Evolutionary conservation across 2,113 vertebrate genomes (phyloP).

Genomic region (Lucifuga dentata): DNA sequence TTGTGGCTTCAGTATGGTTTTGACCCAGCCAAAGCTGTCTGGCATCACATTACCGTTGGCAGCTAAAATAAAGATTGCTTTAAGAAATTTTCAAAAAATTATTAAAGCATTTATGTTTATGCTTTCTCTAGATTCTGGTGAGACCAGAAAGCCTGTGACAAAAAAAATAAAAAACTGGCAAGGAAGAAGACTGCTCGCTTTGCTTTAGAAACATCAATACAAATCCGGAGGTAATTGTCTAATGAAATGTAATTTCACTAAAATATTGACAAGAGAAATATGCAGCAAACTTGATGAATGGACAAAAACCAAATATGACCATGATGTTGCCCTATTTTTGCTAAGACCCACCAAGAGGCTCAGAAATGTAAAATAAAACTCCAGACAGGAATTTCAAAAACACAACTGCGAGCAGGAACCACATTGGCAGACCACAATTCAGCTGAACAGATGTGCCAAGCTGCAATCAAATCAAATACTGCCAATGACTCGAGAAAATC

Average conservation of each 20-base stretch:
- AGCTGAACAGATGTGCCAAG: slow-evolving; percentile 22
- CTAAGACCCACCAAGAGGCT: background rate
- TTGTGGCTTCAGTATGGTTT: slow-evolving; percentile 47
- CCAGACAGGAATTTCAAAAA: background rate
- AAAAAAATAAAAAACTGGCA: too few species aligned
- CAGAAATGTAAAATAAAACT: slow-evolving; percentile 3
- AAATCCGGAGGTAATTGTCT: slow-evolving; percentile 38
- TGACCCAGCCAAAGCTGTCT: slow-evolving; percentile 57
- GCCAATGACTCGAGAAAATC: slow-evolving; percentile 3
- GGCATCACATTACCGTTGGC: slow-evolving; percentile 62
- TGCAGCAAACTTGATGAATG: slow-evolving; percentile 34
- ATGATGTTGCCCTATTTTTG: slow-evolving; percentile 25
- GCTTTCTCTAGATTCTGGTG: slow-evolving; percentile 43
- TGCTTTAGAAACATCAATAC: slow-evolving; percentile 29
- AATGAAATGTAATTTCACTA: slow-evolving; percentile 33
- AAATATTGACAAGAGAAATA: slow-evolving; percentile 36
- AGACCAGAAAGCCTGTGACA: slow-evolving; percentile 49
- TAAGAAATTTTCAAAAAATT: slow-evolving; percentile 64
- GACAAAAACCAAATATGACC: slow-evolving; percentile 15
- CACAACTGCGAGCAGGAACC: background rate
- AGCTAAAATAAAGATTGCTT: slow-evolving; percentile 56
- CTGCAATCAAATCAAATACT: slow-evolving; percentile 36
- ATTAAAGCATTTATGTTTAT: slow-evolving; percentile 69
- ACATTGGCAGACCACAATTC: slow-evolving; percentile 1
- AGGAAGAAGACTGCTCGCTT: too few species aligned